These are phyloP conservation scores for Chrysopilus asiliformis DNA, from an alignment of 2,888 invertebrate species.

Conservation along the genomic window DNA sequence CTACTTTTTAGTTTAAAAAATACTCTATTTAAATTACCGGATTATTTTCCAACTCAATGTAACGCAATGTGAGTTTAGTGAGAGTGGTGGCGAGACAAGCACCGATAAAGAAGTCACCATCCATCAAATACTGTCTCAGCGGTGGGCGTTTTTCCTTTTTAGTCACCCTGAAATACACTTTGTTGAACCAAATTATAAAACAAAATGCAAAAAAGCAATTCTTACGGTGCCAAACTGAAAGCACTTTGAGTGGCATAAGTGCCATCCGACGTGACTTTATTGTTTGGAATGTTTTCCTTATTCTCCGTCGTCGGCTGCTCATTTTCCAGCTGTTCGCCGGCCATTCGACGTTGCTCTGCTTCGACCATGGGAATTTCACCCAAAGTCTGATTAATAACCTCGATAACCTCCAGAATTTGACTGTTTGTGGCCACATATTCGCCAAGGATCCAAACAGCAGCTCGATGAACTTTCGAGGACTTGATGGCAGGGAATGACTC, in stretches of 20 bases:
- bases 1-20: background rate
- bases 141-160: constrained; percentile 63
- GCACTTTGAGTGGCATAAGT: constrained; percentile 98
- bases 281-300: constrained; percentile 26
- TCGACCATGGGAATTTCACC: constrained; percentile 55
- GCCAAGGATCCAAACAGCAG: constrained; percentile 94
- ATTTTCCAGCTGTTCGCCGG: constrained; percentile 54
- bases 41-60: constrained; percentile 38
- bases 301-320: constrained; percentile 24
- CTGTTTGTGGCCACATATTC: constrained; percentile 76
- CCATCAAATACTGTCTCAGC: constrained; percentile 75
- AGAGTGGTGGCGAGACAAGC: constrained; percentile 84
- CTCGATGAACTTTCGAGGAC: constrained; percentile 82
- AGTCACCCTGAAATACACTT: constrained; percentile 32
- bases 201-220: constrained; percentile 1
- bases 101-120: constrained; percentile 92
- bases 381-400: constrained; percentile 56
- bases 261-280: constrained; percentile 88
- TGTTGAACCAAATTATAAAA: constrained; percentile 1
- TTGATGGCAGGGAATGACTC: constrained; percentile 78
- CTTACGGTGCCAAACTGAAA: constrained; percentile 69
- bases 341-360: constrained; percentile 52
- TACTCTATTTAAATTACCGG: constrained; percentile 15
- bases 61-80: constrained; percentile 76
- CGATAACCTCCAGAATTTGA: constrained; percentile 69